Conservation (phyloP, 1,140 invertebrate species). For the Drosophila dunni region DNA sequence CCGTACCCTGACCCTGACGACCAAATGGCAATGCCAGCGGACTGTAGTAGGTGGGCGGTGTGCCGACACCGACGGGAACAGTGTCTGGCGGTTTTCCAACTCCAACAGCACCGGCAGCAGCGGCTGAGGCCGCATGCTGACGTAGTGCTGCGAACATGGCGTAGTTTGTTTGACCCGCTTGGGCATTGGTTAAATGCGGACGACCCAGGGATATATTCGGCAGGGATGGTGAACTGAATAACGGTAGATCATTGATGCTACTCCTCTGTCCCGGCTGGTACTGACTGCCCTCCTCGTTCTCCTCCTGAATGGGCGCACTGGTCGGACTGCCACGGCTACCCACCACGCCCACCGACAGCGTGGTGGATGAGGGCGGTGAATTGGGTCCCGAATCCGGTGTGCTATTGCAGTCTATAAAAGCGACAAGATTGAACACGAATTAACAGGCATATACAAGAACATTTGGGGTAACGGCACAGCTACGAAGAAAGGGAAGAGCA, state of each 20-base stretch:
- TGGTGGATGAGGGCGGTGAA: constrained; percentile 90
- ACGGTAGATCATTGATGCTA: constrained; percentile 86
- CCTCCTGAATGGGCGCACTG: constrained; percentile 90
- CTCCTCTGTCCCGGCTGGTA: constrained; percentile 84
- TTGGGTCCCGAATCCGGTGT: constrained; percentile 93
- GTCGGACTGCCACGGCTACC: constrained; percentile 86
- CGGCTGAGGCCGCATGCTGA: constrained; percentile 65
- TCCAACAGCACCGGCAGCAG: constrained; percentile 18
- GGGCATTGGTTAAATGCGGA: constrained; percentile 88
- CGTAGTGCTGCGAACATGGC: constrained; percentile 72
- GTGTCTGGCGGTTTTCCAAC: constrained; percentile 1
- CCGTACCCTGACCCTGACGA: constrained; percentile 22
- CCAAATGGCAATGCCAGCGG: constrained; percentile 67
- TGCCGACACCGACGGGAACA: constrained; percentile 35
- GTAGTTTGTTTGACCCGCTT: constrained; percentile 71
- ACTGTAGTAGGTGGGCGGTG: constrained; percentile 73
- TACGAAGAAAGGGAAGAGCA: not conserved
- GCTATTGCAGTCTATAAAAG: constrained; percentile 86
- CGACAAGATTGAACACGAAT: not conserved
- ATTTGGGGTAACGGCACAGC: too few relatives aligned
- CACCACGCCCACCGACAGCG: constrained; percentile 84
- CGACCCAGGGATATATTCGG: constrained; percentile 97
- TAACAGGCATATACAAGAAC: too few relatives aligned
- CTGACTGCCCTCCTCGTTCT: constrained; percentile 85
- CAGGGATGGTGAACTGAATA: constrained; percentile 97